Conservation (phyloP, 2,797 vertebrate species). For the Discoglossus pictus region DNA sequence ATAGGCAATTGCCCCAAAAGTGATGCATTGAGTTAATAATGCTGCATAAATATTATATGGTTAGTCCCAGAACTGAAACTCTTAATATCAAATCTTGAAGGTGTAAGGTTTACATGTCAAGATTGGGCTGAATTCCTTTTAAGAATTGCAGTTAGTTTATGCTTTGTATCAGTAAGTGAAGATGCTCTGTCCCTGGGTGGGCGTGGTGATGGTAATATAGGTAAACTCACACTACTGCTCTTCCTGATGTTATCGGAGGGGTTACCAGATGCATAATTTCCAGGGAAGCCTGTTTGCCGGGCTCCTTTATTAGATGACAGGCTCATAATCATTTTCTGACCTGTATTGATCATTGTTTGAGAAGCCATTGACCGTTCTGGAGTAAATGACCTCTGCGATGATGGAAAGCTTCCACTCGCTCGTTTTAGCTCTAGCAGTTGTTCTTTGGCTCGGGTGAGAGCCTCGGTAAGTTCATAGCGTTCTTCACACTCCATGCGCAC, state of each 20-base stretch:
- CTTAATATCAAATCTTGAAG: no score
- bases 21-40: no score
- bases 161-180: conserved; percentile 56
- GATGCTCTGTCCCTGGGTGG: conserved; percentile 54
- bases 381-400: conserved; percentile 53
- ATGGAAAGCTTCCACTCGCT: conserved; percentile 51
- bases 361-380: conserved; percentile 59
- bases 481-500: conserved; percentile 88
- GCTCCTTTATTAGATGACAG: conserved; percentile 38
- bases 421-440: conserved; percentile 71
- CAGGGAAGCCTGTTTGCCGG: conserved; percentile 28
- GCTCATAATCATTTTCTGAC: conserved; percentile 11
- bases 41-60: no score
- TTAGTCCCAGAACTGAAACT: no score
- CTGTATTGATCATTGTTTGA: conserved; percentile 21
- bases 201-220: conserved; percentile 52
- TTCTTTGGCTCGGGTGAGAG: conserved; percentile 75
- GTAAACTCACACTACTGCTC: conserved; percentile 26
- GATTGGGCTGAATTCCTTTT: conserved; percentile 59
- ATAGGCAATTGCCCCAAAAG: no score
- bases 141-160: conserved; percentile 56
- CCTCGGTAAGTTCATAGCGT: conserved; percentile 83
- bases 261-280: conserved; percentile 1
- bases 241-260: conserved; percentile 25
- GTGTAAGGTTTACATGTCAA: no score